phyloP scores from a whole-genome alignment of 1,140 invertebrate species.

The Lamellibrachia luymesi region DNA sequence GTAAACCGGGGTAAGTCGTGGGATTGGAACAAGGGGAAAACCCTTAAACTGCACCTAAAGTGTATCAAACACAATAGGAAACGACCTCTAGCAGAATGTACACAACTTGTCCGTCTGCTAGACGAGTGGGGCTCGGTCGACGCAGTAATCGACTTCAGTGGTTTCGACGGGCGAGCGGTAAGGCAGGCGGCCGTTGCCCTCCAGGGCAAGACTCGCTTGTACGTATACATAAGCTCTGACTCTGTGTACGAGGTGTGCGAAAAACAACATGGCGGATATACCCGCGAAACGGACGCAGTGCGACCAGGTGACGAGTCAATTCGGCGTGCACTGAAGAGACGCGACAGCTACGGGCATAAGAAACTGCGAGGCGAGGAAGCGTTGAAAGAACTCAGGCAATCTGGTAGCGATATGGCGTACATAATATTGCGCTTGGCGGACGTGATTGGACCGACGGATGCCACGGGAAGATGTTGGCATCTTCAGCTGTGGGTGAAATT shows the following conservation, averaged over 20 bases:
- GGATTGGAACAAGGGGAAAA: slow-evolving; percentile 54
- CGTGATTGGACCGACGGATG: slow-evolving; percentile 59
- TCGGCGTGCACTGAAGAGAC: slow-evolving; percentile 37
- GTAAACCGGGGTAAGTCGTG: slow-evolving; percentile 57
- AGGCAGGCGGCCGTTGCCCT: slow-evolving; percentile 47
- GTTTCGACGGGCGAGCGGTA: slow-evolving; percentile 53
- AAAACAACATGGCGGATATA: slow-evolving; percentile 38
- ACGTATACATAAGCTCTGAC: slow-evolving; percentile 60
- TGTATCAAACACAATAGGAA: slow-evolving; percentile 24
- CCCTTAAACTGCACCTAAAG: slow-evolving; percentile 49
- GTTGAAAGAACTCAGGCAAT: slow-evolving; percentile 25
- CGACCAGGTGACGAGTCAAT: slow-evolving; percentile 43
- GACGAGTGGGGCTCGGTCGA: slow-evolving; percentile 42
- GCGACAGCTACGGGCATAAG: slow-evolving; percentile 57
- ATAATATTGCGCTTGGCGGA: slow-evolving; percentile 58
- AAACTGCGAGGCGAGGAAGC: slow-evolving; percentile 58
- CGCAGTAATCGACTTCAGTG: slow-evolving; percentile 59
- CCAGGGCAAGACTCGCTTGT: slow-evolving; percentile 46
- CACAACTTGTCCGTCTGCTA: slow-evolving; percentile 39
- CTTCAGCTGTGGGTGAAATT: slow-evolving; percentile 60
- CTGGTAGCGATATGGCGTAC: slow-evolving; percentile 43
- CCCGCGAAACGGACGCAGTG: slow-evolving; percentile 45
- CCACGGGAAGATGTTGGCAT: slow-evolving; percentile 58
- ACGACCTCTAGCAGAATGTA: slow-evolving; percentile 36
- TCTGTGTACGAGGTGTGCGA: slow-evolving; percentile 60